phyloP scores from a whole-genome alignment of 2,113 vertebrate genomes.

The Periophthalmodon schlosseri region DNA sequence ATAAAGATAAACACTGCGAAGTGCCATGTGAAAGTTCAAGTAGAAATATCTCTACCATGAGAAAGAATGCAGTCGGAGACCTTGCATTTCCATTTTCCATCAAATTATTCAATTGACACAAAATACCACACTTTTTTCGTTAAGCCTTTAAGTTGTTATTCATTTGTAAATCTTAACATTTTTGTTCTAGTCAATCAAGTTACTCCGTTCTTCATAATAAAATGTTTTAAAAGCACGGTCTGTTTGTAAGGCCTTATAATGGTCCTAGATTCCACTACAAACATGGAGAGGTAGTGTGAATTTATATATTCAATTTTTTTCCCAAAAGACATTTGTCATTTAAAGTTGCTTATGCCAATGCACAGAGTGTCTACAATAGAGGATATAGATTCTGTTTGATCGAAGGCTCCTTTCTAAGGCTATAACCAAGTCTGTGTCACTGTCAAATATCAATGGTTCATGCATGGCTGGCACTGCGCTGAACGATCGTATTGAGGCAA shows the following conservation, averaged over 20 bases:
- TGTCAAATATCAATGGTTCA: slow-evolving; percentile 26
- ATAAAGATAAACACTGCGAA: slow-evolving; percentile 49
- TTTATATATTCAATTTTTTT: too few species aligned
- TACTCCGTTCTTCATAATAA: too few species aligned
- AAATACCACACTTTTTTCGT: not conserved
- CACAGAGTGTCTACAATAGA: not conserved
- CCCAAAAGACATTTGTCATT: not conserved
- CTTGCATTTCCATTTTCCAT: not conserved
- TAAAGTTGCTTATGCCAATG: not conserved
- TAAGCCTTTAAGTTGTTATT: too few species aligned
- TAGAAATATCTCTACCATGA: not conserved
- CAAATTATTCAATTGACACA: not conserved
- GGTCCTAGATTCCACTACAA: too few species aligned
- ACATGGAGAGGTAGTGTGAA: too few species aligned
- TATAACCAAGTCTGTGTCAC: not conserved
- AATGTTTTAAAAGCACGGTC: too few species aligned
- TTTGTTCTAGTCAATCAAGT: not conserved
- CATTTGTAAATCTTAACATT: too few species aligned
- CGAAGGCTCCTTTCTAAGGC: not conserved
- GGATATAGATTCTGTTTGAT: not conserved
- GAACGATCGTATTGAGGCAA: slow-evolving; percentile 13
- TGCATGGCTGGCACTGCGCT: not conserved
- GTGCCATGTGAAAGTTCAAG: slow-evolving; percentile 2
- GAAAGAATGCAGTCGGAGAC: not conserved
- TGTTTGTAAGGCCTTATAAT: too few species aligned